Evolutionary conservation across 2,888 invertebrate genomes (phyloP).

Genomic region (Ecliptopera silaceata): DNA sequence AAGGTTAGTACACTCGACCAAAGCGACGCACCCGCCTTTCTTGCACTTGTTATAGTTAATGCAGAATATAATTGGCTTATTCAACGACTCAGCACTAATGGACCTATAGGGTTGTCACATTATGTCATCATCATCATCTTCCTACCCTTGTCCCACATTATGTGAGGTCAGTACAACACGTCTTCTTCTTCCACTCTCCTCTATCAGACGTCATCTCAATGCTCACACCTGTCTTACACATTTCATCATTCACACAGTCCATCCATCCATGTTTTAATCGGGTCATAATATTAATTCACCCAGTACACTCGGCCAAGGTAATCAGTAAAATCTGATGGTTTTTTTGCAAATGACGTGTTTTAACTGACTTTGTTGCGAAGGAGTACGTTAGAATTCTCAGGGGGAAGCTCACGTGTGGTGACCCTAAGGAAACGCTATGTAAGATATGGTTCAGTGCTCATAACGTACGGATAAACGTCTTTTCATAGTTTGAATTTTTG

Average conservation of each 20-base stretch:
- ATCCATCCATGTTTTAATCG: too few relatives aligned
- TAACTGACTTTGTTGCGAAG: slow-evolving; percentile 18
- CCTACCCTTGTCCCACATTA: too few relatives aligned
- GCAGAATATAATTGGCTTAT: slow-evolving; percentile 60
- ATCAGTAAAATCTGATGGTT: background rate
- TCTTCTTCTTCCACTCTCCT: too few relatives aligned
- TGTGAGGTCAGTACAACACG: too few relatives aligned
- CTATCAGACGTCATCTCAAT: too few relatives aligned
- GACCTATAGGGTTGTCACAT: slow-evolving; percentile 29
- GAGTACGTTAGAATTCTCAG: slow-evolving; percentile 72
- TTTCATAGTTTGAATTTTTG: slow-evolving; percentile 25
- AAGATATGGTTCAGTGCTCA: slow-evolving; percentile 74
- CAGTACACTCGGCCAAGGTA: too few relatives aligned
- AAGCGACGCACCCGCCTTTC: slow-evolving; percentile 42
- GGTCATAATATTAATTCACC: background rate
- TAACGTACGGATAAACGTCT: slow-evolving; percentile 57
- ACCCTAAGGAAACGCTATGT: slow-evolving; percentile 63
- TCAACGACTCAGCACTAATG: slow-evolving; percentile 67
- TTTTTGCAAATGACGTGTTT: background rate
- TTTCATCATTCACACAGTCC: too few relatives aligned
- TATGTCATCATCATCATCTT: too few relatives aligned
- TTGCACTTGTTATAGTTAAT: slow-evolving; percentile 70
- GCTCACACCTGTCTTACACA: too few relatives aligned
- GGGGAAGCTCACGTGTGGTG: slow-evolving; percentile 51
- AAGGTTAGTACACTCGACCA: slow-evolving; percentile 35